A percentile compares a stretch with the other conserved stretches of the same genome.
phyloP scores from a whole-genome alignment of 2,797 vertebrate genomes.

The Fistularia commersonii region DNA sequence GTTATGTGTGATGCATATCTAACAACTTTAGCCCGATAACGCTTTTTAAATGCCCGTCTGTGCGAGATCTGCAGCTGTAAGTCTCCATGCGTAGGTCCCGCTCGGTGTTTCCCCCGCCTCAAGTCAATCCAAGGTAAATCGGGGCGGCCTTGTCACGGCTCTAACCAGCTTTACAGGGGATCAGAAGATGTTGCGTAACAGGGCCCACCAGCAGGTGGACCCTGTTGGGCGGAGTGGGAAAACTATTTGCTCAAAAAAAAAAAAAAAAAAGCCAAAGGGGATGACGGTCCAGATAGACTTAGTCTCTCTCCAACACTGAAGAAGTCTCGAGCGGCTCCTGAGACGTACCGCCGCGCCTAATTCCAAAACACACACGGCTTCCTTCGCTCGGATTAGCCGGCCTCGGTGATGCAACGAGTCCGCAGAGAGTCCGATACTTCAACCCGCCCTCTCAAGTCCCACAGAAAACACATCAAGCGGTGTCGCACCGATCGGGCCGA shows the following conservation, averaged over 20 bases:
- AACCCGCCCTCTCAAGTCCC: conserved; percentile 55
- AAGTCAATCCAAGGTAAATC: conserved; percentile 33
- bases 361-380: conserved; percentile 21
- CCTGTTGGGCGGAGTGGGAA: conserved; percentile 15
- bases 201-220: conserved; percentile 21
- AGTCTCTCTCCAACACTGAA: conserved; percentile 27
- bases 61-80: conserved; percentile 19
- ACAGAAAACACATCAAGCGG: conserved; percentile 26
- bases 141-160: conserved; percentile 31
- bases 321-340: too few relatives aligned
- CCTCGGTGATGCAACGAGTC: conserved; percentile 26
- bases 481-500: conserved; percentile 29
- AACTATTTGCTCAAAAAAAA: neutral
- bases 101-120: conserved; percentile 25
- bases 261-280: conserved; percentile 8
- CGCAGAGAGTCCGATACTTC: conserved; percentile 52
- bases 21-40: conserved; percentile 24
- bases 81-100: conserved; percentile 27
- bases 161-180: conserved; percentile 52
- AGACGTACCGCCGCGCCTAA: neutral
- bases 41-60: conserved; percentile 33
- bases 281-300: conserved; percentile 11
- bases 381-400: conserved; percentile 28
- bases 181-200: conserved; percentile 43
- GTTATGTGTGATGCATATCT: conserved; percentile 47